Conservation (phyloP, 2,888 invertebrate species). For the Oscheius sp. region DNA sequence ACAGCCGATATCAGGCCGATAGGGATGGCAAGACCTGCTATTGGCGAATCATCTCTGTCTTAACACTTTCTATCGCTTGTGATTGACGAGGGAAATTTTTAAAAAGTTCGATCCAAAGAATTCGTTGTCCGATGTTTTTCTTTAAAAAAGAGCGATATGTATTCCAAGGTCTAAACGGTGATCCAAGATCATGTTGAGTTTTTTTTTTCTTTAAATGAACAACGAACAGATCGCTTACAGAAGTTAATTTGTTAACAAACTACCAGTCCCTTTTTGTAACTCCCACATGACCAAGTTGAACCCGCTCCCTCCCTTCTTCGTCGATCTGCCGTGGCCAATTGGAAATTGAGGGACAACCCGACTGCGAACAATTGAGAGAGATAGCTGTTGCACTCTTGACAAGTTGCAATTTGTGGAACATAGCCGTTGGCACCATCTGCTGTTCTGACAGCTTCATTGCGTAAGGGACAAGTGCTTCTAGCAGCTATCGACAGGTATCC, state of each 20-base stretch:
- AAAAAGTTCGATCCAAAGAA: not conserved
- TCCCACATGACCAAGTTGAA: too few species aligned
- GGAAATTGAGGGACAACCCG: constrained; percentile 27
- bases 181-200: too few species aligned
- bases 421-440: constrained; percentile 35
- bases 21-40: too few species aligned
- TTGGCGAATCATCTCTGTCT: too few species aligned
- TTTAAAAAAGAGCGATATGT: not conserved
- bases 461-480: constrained; percentile 10
- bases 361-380: constrained; percentile 4
- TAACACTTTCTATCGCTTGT: not conserved
- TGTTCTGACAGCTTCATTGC: constrained; percentile 33
- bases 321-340: not conserved
- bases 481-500: constrained; percentile 26
- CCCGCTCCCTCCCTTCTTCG: not conserved
- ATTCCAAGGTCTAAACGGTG: too few species aligned
- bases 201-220: too few species aligned
- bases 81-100: not conserved
- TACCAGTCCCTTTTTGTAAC: too few species aligned
- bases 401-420: constrained; percentile 30
- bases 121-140: not conserved
- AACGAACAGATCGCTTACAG: too few species aligned
- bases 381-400: constrained; percentile 33
- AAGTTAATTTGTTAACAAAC: not conserved
- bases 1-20: not conserved